Base-by-base conservation (phyloP, 2,113 vertebrate genomes). In the Calyptomena viridis region DNA sequence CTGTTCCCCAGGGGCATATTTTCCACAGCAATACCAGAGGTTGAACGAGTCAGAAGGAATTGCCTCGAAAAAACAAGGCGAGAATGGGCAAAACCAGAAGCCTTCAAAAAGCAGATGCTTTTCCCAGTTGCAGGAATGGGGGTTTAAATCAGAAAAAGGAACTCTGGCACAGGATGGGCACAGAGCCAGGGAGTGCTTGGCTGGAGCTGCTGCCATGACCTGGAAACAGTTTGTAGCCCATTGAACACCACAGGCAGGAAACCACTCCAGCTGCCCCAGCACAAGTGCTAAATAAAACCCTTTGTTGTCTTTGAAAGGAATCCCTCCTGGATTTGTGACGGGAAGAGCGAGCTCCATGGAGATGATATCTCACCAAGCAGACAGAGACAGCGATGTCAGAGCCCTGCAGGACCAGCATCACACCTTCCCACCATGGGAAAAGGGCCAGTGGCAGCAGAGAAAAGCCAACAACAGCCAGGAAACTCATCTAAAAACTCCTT, bases 381-480 rank as follows among this genome's bases (percentile, higher is more conserved):
- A n/a, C 59, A 72, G 67, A 14, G 24, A 2, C 11, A 27, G 64
- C 30, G 1, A 16, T 1, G 49, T 3, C n/a, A 2, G 52, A 30
- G 35, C 71, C 21, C 40, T 5, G 9, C 60, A 4, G 59, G 55
- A 50, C 35, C 67, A 8, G 39, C 42, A 5, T 28, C 11, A 2
- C 4, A 1, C 24, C 39, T 15, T 22, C 23, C 66, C 47, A 4
- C 2, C 12, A 0, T 1, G 6, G 63, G 64, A 8, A 20, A 21
- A 7, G 33, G 50, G 33, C 12, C 12, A 10, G 55, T 1, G 1
- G 12, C 30, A 1, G 17, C 53, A 8, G 47, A 6, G 52, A 9
- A 47, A 44, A 50, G 3, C 14, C 62, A 39, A 3, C 37, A 6
- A 2, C 11, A 18, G 69, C 33, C 5, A 23, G 0, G 10, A 62